Evolutionary conservation across 2,797 vertebrate species (phyloP).

Genomic region (Mus spretus): DNA sequence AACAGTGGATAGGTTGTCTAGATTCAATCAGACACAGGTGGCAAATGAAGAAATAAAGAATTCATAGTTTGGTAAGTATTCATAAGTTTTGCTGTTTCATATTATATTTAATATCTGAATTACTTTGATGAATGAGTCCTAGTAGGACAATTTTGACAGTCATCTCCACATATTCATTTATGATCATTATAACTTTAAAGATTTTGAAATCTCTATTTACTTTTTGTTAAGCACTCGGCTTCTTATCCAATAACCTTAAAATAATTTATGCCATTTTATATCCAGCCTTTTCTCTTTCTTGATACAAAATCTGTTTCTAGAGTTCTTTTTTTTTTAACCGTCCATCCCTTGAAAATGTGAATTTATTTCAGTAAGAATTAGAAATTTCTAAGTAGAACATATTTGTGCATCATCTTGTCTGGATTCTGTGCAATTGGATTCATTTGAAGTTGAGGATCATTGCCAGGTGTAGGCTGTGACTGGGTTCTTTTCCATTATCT

Average conservation of each 20-base stretch:
- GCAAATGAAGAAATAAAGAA: conserved; percentile 41
- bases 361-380: conserved; percentile 44
- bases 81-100: neutral
- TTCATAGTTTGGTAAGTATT: neutral
- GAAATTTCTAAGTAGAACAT: neutral
- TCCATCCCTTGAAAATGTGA: conserved; percentile 48
- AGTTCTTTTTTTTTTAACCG: neutral
- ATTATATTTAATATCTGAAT: neutral
- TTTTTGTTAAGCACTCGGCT: conserved; percentile 28
- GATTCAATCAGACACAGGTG: neutral
- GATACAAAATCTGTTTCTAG: conserved; percentile 44
- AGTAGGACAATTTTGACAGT: conserved; percentile 46
- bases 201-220: conserved; percentile 14
- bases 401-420: neutral
- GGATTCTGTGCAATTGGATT: neutral
- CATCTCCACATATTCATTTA: neutral
- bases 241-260: conserved; percentile 29
- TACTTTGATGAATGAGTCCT: neutral
- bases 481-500: conserved; percentile 25
- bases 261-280: conserved; percentile 39
- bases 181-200: conserved; percentile 4
- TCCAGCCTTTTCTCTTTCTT: neutral
- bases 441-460: conserved; percentile 45
- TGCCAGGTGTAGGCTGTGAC: neutral
- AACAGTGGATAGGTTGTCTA: neutral